phyloP scores from a whole-genome alignment of 2,113 vertebrate genomes.

The Oceanites oceanicus region DNA sequence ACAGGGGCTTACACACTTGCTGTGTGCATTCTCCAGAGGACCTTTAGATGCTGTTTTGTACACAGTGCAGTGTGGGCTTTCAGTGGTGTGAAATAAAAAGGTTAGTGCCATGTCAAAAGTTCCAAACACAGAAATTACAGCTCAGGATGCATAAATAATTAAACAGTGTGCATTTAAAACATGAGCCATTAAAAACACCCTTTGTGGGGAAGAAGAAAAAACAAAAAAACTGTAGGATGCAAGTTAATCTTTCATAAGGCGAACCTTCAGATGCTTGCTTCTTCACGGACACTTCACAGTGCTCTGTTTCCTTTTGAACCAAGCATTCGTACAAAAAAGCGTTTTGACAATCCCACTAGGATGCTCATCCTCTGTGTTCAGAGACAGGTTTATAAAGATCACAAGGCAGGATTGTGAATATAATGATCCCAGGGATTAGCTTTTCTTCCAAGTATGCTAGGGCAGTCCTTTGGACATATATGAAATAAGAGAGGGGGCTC shows the following conservation, averaged over 20 bases:
- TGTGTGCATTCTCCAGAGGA: not conserved
- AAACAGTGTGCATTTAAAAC: conserved; percentile 18
- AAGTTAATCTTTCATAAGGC: conserved; percentile 49
- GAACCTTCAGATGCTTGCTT: conserved; percentile 1
- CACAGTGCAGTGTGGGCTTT: not conserved
- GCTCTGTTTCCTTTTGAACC: conserved; percentile 37
- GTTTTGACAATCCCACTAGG: conserved; percentile 30
- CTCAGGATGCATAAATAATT: conserved; percentile 20
- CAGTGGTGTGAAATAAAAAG: conserved; percentile 21
- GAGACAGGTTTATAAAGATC: conserved; percentile 53
- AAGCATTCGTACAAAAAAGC: not conserved
- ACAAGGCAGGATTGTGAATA: conserved; percentile 51
- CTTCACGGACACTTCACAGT: not conserved
- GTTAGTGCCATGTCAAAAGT: not conserved
- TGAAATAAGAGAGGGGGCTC: conserved; percentile 27
- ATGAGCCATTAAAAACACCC: not conserved
- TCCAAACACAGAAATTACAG: not conserved
- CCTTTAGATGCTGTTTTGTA: not conserved
- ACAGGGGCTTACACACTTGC: not conserved
- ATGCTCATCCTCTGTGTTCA: conserved; percentile 45
- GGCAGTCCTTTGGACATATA: conserved; percentile 1
- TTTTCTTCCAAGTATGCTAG: conserved; percentile 9
- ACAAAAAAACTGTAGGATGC: not conserved
- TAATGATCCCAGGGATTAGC: conserved; percentile 46
- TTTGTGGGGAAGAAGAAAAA: not conserved